These are phyloP conservation scores for Peromyscus melanophrys DNA, from an alignment of 2,797 vertebrate genomes.

Conservation along the genomic window DNA sequence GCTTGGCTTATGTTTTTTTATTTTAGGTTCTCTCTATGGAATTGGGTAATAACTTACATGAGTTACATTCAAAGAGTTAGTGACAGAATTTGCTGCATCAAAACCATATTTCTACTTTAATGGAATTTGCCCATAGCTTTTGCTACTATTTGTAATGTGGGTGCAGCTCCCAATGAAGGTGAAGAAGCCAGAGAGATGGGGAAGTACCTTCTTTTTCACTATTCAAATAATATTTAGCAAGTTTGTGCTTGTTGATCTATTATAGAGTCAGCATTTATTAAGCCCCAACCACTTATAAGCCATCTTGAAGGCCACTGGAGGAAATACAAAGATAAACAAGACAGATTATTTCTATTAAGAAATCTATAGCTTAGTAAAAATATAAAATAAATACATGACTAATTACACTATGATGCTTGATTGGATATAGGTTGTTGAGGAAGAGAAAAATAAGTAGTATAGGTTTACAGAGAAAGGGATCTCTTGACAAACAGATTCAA, in stretches of 20 bases:
- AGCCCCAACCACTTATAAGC: background rate
- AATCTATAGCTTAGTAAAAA: background rate
- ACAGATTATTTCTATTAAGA: background rate
- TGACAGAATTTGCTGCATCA: slow-evolving; percentile 36
- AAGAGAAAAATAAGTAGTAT: slow-evolving; percentile 22
- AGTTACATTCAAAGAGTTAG: slow-evolving; percentile 19
- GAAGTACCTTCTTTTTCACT: background rate
- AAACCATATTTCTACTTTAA: slow-evolving; percentile 62
- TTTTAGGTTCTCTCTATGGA: slow-evolving; percentile 2
- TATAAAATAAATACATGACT: slow-evolving; percentile 9
- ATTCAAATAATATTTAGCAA: slow-evolving; percentile 2
- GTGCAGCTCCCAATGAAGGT: background rate
- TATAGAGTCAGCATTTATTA: slow-evolving; percentile 37
- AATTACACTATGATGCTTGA: background rate
- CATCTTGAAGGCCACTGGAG: slow-evolving; percentile 6
- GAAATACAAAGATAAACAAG: background rate
- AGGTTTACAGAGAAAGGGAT: background rate
- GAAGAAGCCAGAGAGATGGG: background rate
- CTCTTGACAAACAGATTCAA: background rate
- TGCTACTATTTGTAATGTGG: background rate
- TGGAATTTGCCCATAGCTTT: background rate
- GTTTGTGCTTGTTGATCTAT: background rate
- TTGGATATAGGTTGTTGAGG: background rate
- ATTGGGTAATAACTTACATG: slow-evolving; percentile 14
- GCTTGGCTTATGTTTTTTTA: slow-evolving; percentile 17